Base-by-base conservation (phyloP, 2,797 vertebrate genomes). In the Tragopan temminckii region DNA sequence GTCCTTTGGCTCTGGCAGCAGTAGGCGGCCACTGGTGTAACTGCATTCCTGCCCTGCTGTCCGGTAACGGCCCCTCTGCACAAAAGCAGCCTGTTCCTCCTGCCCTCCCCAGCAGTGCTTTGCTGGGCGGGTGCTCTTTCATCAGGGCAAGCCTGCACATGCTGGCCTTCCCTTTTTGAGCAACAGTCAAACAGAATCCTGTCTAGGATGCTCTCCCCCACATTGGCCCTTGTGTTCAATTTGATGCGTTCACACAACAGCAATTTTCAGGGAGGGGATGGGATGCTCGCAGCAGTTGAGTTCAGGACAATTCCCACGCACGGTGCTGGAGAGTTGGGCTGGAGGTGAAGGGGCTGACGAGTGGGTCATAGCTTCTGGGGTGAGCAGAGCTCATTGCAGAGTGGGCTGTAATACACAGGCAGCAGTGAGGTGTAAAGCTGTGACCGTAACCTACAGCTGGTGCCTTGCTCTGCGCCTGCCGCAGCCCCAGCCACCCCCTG, bases 81-180 rank as follows among this genome's bases (percentile, higher is more conserved):
- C 63, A 91, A 63, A 59, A 70, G 48, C 45, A 29, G 48, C 35
- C 38, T 63, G n/a, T 90, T 90, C 77, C 48, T 46, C 2, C 1
- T 27, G 46, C 52, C 76, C 75, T 85, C 48, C 63, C 75, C 46
- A n/a, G 71, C 63, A 53, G 45, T 2, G 85, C 88, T 80, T 55
- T 13, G 5, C 48, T 68, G 69, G 35, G 50, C 81, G 80, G 42
- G 64, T 31, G 25, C 64, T 90, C 38, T 52, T 89, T 92, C 35
- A 53, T 45, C 42, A 2, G 59, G 81, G 85, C 95, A 95, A 94
- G 96, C 35, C 96, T 64, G 62, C 63, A 72, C 95, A 76, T 0
- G 89, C 88, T 4, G 0, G 13, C 48, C 9, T 43, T n/a, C 27
- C 40, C 36, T 62, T 55, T 52, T 11, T 21, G 19, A 76, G 23